phyloP scores from a whole-genome alignment of 2,113 vertebrate species.

The Chloropsis cyanopogon region DNA sequence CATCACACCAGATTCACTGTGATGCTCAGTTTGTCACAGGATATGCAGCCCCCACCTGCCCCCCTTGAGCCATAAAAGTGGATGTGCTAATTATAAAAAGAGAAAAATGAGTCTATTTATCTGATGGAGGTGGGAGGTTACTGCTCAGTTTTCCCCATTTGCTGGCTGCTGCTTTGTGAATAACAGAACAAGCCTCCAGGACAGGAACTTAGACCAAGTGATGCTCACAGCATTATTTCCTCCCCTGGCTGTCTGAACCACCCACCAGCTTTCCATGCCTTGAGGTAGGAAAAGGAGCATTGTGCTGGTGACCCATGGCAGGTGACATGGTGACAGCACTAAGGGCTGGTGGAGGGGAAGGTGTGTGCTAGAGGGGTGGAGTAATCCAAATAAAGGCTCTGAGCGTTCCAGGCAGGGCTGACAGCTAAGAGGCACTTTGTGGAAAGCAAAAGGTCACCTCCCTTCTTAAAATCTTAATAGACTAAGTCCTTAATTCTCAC shows the following conservation, averaged over 20 bases:
- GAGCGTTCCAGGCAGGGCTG: background rate
- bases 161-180: slow-evolving; percentile 6
- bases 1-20: rapidly evolving
- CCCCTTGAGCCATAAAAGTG: background rate
- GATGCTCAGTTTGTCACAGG: background rate
- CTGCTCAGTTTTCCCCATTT: background rate
- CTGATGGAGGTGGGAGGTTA: background rate
- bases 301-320: background rate
- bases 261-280: slow-evolving; percentile 49
- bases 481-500: background rate
- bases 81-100: background rate
- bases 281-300: background rate
- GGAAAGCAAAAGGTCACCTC: background rate
- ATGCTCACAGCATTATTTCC: slow-evolving; percentile 39
- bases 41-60: background rate
- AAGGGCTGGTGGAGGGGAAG: background rate
- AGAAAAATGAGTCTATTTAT: background rate
- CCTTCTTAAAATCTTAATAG: background rate
- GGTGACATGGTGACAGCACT: background rate
- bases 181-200: slow-evolving; percentile 38
- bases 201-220: slow-evolving; percentile 33
- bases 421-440: background rate
- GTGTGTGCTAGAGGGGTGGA: background rate
- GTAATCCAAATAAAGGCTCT: background rate
- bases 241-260: slow-evolving; percentile 5